Percentiles rank a stretch among this genome's conserved stretches.
Evolutionary conservation across 2,888 invertebrate genomes (phyloP).

Genomic region (Eurytoma adleriae): DNA sequence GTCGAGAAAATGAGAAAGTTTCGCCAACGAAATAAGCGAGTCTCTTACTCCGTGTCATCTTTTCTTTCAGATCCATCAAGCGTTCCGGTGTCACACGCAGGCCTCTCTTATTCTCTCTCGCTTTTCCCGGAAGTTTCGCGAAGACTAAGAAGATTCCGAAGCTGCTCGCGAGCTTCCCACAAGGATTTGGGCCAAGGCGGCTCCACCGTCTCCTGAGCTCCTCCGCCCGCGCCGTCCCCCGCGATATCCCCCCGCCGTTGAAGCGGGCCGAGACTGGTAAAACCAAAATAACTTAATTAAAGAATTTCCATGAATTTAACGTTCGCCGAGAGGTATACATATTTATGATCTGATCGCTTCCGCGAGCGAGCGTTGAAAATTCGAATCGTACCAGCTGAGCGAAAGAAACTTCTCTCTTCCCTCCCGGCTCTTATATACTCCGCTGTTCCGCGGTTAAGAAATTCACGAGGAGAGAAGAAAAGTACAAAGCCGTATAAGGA

Average conservation of each 20-base stretch:
- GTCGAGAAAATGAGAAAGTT: slow-evolving; percentile 24
- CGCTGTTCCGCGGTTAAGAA: slow-evolving; percentile 12
- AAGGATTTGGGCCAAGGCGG: slow-evolving; percentile 69
- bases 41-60: slow-evolving; percentile 26
- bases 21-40: slow-evolving; percentile 4
- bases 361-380: slow-evolving; percentile 61
- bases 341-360: slow-evolving; percentile 73
- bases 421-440: slow-evolving; percentile 43
- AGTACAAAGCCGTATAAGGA: slow-evolving; percentile 20
- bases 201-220: slow-evolving; percentile 33
- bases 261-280: slow-evolving; percentile 56
- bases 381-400: slow-evolving; percentile 63
- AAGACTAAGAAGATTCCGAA: slow-evolving; percentile 68
- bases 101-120: slow-evolving; percentile 45
- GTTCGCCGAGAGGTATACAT: slow-evolving; percentile 70
- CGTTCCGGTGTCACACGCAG: slow-evolving; percentile 45
- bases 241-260: slow-evolving; percentile 10
- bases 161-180: slow-evolving; percentile 70
- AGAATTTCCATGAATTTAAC: slow-evolving; percentile 75
- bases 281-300: slow-evolving; percentile 75
- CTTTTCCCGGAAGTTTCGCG: slow-evolving; percentile 34
- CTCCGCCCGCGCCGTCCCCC: too few species aligned
- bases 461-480: not conserved
- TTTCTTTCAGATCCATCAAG: slow-evolving; percentile 31
- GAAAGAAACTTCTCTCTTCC: slow-evolving; percentile 56